phyloP scores from a whole-genome alignment of 2,113 vertebrate species.

The Penelope pileata region DNA sequence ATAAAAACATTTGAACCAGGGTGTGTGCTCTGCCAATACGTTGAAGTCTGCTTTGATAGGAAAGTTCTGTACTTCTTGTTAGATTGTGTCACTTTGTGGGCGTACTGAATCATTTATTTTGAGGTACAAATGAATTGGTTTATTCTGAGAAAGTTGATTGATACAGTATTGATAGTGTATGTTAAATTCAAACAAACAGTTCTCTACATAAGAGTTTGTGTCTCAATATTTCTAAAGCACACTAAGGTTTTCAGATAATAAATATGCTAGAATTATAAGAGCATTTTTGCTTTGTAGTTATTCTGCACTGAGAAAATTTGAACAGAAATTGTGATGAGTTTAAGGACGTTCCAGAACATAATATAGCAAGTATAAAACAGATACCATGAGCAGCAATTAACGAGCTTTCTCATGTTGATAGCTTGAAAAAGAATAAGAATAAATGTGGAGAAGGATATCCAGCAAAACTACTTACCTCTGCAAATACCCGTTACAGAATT shows the following conservation, averaged over 20 bases:
- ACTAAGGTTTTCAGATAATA: neutral
- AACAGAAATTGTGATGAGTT: neutral
- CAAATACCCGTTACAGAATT: neutral
- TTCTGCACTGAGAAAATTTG: neutral
- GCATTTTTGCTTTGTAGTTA: neutral
- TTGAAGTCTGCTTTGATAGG: neutral
- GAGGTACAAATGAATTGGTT: neutral
- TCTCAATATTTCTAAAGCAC: neutral
- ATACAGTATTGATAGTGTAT: neutral
- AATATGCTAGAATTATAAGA: neutral
- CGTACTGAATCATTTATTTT: neutral
- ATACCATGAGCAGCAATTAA: neutral
- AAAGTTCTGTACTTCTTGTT: neutral
- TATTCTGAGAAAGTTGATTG: neutral
- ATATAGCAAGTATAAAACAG: neutral
- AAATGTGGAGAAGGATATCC: neutral
- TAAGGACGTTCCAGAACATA: neutral
- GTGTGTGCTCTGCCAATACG: accelerated
- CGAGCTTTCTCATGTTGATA: neutral
- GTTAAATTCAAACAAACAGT: neutral
- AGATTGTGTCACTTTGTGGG: neutral
- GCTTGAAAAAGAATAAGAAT: constrained; percentile 24
- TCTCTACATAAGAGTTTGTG: neutral
- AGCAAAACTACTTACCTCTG: neutral
- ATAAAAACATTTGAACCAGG: neutral